Conservation (phyloP, 2,113 vertebrate genomes). For the Tringa solitaria region DNA sequence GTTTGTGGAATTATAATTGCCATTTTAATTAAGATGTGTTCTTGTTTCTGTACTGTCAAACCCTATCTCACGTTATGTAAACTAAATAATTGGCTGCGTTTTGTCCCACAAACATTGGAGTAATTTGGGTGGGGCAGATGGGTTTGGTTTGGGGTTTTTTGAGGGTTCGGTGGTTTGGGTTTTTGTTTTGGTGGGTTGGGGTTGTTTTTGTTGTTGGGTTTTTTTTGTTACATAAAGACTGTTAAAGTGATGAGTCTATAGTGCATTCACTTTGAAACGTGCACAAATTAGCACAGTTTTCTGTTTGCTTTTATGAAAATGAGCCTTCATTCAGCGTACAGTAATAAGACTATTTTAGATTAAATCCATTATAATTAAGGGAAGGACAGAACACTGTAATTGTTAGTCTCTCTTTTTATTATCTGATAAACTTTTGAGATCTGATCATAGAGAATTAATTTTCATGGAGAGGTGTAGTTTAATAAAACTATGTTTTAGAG, state of each 20-base stretch:
- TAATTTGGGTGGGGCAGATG: not conserved
- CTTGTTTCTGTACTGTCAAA: not conserved
- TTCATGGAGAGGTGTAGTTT: not conserved
- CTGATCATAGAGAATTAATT: not conserved
- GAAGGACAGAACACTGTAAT: not conserved
- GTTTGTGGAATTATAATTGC: not conserved
- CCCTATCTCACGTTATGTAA: accelerated
- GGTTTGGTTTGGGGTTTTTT: not conserved
- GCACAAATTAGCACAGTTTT: not conserved
- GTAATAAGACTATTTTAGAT: not conserved
- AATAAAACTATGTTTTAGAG: not conserved
- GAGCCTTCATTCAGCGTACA: not conserved
- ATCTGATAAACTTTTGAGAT: not conserved
- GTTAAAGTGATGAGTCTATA: not conserved
- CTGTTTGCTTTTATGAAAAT: not conserved
- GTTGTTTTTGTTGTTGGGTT: not conserved
- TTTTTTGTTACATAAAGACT: not conserved
- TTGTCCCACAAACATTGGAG: not conserved
- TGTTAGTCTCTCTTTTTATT: not conserved
- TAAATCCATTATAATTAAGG: not conserved
- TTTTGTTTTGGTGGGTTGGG: not conserved
- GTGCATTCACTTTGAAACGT: not conserved
- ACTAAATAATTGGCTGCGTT: not conserved
- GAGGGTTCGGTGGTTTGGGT: not conserved
- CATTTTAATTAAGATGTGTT: not conserved